phyloP scores from a whole-genome alignment of 2,113 vertebrate genomes.

The Silurus glanis region DNA sequence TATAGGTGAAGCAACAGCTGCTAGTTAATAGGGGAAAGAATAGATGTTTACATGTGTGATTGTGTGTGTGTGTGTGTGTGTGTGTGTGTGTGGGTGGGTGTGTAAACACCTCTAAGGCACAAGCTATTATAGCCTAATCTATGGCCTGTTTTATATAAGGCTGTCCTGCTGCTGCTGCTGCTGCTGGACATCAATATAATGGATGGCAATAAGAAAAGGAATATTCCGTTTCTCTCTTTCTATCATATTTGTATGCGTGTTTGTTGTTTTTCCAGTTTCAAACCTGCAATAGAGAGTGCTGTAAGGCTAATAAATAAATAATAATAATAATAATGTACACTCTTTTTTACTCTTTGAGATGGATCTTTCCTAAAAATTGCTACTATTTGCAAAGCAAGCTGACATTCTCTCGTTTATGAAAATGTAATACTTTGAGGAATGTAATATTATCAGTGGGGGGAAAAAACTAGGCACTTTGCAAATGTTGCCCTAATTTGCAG shows the following conservation, averaged over 20 bases:
- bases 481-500: constrained; percentile 5
- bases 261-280: background rate
- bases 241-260: background rate
- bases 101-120: background rate
- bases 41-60: background rate
- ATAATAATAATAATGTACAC: background rate
- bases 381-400: background rate
- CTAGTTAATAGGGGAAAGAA: background rate
- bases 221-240: constrained; percentile 1
- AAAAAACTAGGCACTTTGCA: background rate
- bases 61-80: constrained; percentile 34
- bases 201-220: constrained; percentile 24
- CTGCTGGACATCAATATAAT: constrained; percentile 25
- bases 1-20: background rate
- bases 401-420: background rate
- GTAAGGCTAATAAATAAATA: background rate
- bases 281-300: background rate
- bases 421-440: background rate
- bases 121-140: constrained; percentile 28
- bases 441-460: background rate
- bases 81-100: background rate
- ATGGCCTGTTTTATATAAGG: constrained; percentile 10
- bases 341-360: too few species aligned
- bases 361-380: background rate
- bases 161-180: background rate